Evolutionary conservation across 37 sponge, comb jelly and placozoan species (phyloP), one percentile per base, ranked within the genome.

Genomic region (Amphimedon queenslandica): DNA sequence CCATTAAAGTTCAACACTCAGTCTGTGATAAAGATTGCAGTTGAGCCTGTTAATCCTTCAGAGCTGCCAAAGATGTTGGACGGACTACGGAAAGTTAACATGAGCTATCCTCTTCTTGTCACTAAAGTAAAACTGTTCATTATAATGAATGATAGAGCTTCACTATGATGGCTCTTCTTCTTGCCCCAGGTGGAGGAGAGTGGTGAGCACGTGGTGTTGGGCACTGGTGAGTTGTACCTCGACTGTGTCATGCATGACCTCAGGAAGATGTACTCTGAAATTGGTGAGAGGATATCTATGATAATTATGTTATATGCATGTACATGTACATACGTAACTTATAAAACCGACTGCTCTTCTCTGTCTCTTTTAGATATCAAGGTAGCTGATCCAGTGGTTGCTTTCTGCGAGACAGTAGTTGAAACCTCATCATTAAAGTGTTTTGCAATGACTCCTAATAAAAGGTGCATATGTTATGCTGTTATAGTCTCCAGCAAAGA

Each of bases 11-110:
- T 97, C 84, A 95, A 95, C 77, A 91, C 99, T 16, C 80, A 78
- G 63, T 94, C 95, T 8, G 80, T 84, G 37, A 72, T 97, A 2
- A 97, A 97, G 90, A 94, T 97, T 40, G 99, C 99, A 10, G 99
- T 97, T 65, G 99, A 97, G 80, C 99, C 99, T 27, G 92, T 94
- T 33, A 97, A 97, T 63, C 99, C 99, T 0, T 94, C 95, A 6
- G 99, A 97, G 65, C 88, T 97, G 39, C 99, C 99, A n/a, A 97
- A 97, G 70, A 97, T 97, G 99, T 76, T 97, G 82, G 93, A 97
- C 29, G 99, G 99, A 3, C 83, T 97, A 65, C 65, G 99, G 38
- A 97, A 94, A 67, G 92, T 91, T 21, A 97, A 97, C 81, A 97
- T 93, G 73, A 93, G 86, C 23, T 97, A 97, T 40, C 99, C 99